Evolutionary conservation across 2,888 invertebrate species (phyloP).

Genomic region (Stratiomys singularior): DNA sequence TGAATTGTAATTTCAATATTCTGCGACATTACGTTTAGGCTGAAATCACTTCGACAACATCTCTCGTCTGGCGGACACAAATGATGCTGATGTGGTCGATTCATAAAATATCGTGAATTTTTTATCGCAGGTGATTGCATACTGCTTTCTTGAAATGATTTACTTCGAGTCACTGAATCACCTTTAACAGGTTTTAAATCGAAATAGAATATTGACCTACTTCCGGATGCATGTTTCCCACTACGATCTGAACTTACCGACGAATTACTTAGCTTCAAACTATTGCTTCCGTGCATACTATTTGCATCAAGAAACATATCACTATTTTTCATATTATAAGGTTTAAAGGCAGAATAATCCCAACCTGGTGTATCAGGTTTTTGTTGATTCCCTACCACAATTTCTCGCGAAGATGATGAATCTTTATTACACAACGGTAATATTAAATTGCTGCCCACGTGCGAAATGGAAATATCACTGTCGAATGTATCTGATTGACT

Average conservation of each 20-base stretch:
- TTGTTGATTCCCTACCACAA: neutral
- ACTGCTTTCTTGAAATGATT: constrained; percentile 65
- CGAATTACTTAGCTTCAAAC: constrained; percentile 64
- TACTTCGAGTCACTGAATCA: constrained; percentile 61
- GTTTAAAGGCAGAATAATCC: constrained; percentile 26
- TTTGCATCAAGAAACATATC: constrained; percentile 58
- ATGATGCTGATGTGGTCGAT: constrained; percentile 47
- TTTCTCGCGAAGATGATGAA: constrained; percentile 14
- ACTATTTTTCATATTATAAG: constrained; percentile 54
- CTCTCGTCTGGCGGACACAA: constrained; percentile 22
- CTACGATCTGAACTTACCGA: constrained; percentile 56
- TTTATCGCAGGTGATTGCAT: constrained; percentile 55
- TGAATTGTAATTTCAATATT: constrained; percentile 65
- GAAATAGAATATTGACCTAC: constrained; percentile 35
- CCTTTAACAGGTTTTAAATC: constrained; percentile 40
- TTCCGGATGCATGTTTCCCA: constrained; percentile 36
- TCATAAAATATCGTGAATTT: constrained; percentile 54
- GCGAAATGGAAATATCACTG: constrained; percentile 56
- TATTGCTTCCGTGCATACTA: constrained; percentile 55
- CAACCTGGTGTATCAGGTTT: constrained; percentile 26
- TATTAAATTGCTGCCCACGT: constrained; percentile 26
- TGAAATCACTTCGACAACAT: constrained; percentile 59
- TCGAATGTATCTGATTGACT: constrained; percentile 56
- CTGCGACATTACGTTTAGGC: constrained; percentile 62
- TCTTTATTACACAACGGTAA: constrained; percentile 14